A percentile compares a stretch with the other conserved stretches of the same genome.
Evolutionary conservation across 1,140 invertebrate species (phyloP).

Genomic region (Aricia agestis): DNA sequence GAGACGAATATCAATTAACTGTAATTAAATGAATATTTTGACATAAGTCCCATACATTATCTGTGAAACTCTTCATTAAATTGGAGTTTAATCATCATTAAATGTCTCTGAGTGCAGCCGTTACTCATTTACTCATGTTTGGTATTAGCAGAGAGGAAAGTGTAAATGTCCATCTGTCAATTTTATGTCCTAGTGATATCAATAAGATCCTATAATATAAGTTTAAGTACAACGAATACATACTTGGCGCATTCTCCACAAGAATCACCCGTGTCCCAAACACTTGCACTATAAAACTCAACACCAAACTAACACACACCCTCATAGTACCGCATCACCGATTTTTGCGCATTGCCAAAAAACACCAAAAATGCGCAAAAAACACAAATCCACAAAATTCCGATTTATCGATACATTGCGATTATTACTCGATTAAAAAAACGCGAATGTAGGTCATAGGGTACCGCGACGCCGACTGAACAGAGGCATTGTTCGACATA

Average conservation of each 20-base stretch:
- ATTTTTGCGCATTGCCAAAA: constrained; percentile 55
- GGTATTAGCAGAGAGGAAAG: too few species aligned
- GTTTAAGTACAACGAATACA: constrained; percentile 30
- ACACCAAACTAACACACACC: constrained; percentile 39
- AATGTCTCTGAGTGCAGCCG: too few species aligned
- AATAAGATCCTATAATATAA: too few species aligned
- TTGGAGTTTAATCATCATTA: too few species aligned
- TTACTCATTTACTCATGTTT: too few species aligned
- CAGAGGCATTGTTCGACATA: constrained; percentile 56
- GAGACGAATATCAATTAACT: too few species aligned
- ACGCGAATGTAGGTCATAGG: constrained; percentile 47
- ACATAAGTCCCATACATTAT: too few species aligned
- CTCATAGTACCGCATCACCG: constrained; percentile 50
- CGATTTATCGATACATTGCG: background rate
- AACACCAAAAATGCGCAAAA: constrained; percentile 27
- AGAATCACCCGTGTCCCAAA: constrained; percentile 55
- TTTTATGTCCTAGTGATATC: too few species aligned
- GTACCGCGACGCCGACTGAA: constrained; percentile 58
- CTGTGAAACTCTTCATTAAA: too few species aligned
- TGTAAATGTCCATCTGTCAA: too few species aligned
- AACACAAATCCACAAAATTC: background rate
- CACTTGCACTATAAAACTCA: constrained; percentile 42
- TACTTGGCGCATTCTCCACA: constrained; percentile 68
- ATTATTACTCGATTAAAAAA: background rate
- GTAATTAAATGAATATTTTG: too few species aligned